Percentiles rank a stretch among this genome's conserved stretches.
These are phyloP conservation scores for Drosophila cognata DNA, from an alignment of 2,888 invertebrate species.

Conservation along the genomic window DNA sequence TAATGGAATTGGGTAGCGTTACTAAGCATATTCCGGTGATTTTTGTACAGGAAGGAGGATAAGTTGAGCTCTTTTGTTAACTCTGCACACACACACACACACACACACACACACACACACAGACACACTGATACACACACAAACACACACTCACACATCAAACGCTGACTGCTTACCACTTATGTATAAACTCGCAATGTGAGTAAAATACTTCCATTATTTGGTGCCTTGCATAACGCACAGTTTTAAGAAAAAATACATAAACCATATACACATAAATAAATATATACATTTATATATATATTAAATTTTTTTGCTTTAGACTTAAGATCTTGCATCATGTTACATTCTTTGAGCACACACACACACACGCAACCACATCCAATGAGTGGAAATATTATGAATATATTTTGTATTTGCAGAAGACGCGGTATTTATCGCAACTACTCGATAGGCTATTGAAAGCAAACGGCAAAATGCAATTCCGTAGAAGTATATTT, in stretches of 20 bases:
- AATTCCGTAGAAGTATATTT: conserved; percentile 22
- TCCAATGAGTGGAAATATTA: conserved; percentile 27
- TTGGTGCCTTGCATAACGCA: conserved; percentile 48
- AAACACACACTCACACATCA: conserved; percentile 2
- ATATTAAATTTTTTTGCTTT: conserved; percentile 29
- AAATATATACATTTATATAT: conserved; percentile 22
- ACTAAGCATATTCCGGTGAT: conserved; percentile 3
- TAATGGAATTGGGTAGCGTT: not conserved
- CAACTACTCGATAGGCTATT: conserved; percentile 82
- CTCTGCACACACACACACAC: conserved; percentile 3
- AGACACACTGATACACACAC: not conserved
- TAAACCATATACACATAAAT: conserved; percentile 32
- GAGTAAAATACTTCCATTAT: conserved; percentile 27
- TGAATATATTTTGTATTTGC: conserved; percentile 66
- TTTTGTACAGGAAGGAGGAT: conserved; percentile 5
- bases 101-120: not conserved
- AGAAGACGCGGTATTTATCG: conserved; percentile 83
- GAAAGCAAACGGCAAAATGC: conserved; percentile 35
- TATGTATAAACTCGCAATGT: conserved; percentile 11
- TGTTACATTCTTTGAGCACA: conserved; percentile 27
- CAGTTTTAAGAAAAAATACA: conserved; percentile 42
- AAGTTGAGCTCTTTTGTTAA: conserved; percentile 5
- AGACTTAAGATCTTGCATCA: conserved; percentile 31
- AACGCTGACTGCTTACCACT: conserved; percentile 29
- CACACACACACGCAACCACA: conserved; percentile 13